Evolutionary conservation across 2,113 vertebrate genomes (phyloP), one percentile per base, ranked within the genome.

Genomic region (Dipodomys merriami): DNA sequence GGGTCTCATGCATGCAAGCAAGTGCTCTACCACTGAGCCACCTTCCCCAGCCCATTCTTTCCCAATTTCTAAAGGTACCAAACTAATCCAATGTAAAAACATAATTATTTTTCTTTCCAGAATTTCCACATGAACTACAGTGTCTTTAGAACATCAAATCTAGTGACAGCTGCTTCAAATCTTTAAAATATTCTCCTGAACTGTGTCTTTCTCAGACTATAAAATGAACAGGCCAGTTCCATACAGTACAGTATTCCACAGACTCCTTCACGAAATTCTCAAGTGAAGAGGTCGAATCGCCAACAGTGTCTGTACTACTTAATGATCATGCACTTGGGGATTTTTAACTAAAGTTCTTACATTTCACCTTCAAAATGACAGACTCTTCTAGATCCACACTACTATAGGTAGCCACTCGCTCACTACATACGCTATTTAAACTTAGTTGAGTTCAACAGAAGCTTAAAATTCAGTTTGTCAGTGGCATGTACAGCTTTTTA

Each of bases 81-180:
- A 46, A 9, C 16, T 90, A 86, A 87, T 73, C 22, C n/a, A 83
- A 77, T 88, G 15, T 79, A 94, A 91, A 94, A 60, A 68, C 0
- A 33, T 16, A 84, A 78, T 76, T 92, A 78, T 33, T 92, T 94
- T 83, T 95, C 86, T 84, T 90, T 90, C n/a, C 44, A 96, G 9
- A 91, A 94, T 35, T 77, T 82, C 91, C 69, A 85, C 27, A 88
- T 81, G n/a, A 96, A 77, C 74, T 46, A 84, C 13, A 67, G 5
- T 30, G n/a, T 72, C 89, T 93, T 44, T 39, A 60, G 44, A 93
- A 72, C 44, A 94, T 60, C 33, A 91, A 64, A 80, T 90, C 53
- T 74, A 74, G 33, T 88, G 30, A 84, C 64, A 83, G 33, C 44
- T 91, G 49, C 57, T 83, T 88, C 60, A 71, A 65, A 86, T 15